These are phyloP conservation scores for Turritopsis rubra DNA, from an alignment of 30 jellyfish, hydroid and myxozoan genomes.

Conservation along the genomic window DNA sequence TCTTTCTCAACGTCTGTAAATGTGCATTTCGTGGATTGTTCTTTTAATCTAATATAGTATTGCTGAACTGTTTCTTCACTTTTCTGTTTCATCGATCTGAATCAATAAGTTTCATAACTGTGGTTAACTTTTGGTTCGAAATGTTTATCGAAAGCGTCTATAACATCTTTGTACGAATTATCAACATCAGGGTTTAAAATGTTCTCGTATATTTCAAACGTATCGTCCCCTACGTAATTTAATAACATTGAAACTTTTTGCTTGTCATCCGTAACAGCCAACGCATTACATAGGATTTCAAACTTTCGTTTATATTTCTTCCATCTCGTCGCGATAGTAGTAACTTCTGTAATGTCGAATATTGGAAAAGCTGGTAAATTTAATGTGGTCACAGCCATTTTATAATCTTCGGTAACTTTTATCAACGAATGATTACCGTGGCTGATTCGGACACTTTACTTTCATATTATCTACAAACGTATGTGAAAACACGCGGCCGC, in stretches of 20 bases:
- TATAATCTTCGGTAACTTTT: no score
- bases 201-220: slow-evolving; percentile 27
- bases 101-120: slow-evolving; percentile 12
- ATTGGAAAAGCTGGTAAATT: slow-evolving; percentile 26
- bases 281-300: slow-evolving; percentile 23
- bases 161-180: background rate
- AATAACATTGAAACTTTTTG: slow-evolving; percentile 25
- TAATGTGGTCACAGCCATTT: slow-evolving; percentile 1
- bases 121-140: slow-evolving; percentile 19
- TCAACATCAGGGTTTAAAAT: slow-evolving; percentile 6
- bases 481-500: no score
- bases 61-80: slow-evolving; percentile 15
- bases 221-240: slow-evolving; percentile 19
- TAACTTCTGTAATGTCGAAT: slow-evolving; percentile 7
- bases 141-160: slow-evolving; percentile 11
- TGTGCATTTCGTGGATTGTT: slow-evolving; percentile 15
- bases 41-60: slow-evolving; percentile 15
- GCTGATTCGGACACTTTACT: no score
- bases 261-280: slow-evolving; percentile 30
- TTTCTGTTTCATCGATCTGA: slow-evolving; percentile 11
- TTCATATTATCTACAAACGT: no score
- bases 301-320: slow-evolving; percentile 12
- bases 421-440: no score
- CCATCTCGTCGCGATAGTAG: slow-evolving; percentile 42
- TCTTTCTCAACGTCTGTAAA: background rate